Evolutionary conservation across 2,888 invertebrate genomes (phyloP), one percentile per base, ranked within the genome.

Genomic region (Chymomyza procnemis): DNA sequence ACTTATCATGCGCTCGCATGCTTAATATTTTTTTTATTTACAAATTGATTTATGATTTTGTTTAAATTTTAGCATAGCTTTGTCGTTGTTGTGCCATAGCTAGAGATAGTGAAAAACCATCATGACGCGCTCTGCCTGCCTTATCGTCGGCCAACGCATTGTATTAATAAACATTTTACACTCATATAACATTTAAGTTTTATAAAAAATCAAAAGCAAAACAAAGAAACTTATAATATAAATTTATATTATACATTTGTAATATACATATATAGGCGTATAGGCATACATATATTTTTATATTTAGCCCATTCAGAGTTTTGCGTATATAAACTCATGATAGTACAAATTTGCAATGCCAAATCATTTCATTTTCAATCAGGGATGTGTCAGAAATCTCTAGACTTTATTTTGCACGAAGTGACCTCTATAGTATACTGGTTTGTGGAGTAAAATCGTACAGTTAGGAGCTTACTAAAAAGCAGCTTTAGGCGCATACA

Each of bases 201-300:
- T 41, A n/a, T n/a, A 62, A 52, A 52, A 79, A 59, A 60, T 57
- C n/a, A 66, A 65, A 69, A 69, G 71, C 80, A 79, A 84, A 85
- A 85, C 80, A 84, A 84, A 76, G 69, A 67, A 73, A 74, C 69
- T 63, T 63, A 64, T 52, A 65, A 48, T 22, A 18, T 52, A 26
- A 22, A 61, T 21, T 48, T 54, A 41, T 52, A 66, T 19, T 54
- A 41, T 52, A 66, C 18, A 60, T 52, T 46, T 26, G 26, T 26
- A 6, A 26, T 8, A 3, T 41, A 9, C 12, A 41, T 12, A 41
- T n/a, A n/a, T n/a, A n/a, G n/a, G n/a, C n/a, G n/a, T n/a, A n/a
- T n/a, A 41, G 12, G 55, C 26, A 4, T 19, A 50, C 48, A 59
- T 26, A 26, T 5, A 41, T 61, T 58, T 59, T 52, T 50, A 60